Conservation (phyloP, 2,888 invertebrate genomes). For the Pyrocoelia pectoralis region DNA sequence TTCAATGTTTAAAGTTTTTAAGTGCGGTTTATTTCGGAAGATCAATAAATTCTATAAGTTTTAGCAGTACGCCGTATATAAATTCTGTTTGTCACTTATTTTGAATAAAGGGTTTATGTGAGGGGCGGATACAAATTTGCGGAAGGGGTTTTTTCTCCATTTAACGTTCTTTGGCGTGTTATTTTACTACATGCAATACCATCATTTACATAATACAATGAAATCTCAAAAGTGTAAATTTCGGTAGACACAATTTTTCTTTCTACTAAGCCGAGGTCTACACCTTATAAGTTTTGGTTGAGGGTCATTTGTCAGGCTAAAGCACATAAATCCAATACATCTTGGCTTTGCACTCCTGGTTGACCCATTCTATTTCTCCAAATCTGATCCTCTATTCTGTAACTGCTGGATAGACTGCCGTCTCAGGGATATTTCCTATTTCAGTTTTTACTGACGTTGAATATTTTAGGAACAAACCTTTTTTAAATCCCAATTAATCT, state of each 20-base stretch:
- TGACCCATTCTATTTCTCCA: conserved; percentile 27
- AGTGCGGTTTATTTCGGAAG: conserved; percentile 25
- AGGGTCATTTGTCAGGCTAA: conserved; percentile 57
- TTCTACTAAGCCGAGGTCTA: conserved; percentile 21
- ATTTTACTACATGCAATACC: too few species aligned
- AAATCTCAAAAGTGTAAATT: conserved; percentile 1
- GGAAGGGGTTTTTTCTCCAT: too few species aligned
- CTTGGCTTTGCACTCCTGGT: conserved; percentile 36
- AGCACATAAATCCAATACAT: conserved; percentile 57
- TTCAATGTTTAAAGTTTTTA: conserved; percentile 30
- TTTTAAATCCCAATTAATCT: conserved; percentile 4
- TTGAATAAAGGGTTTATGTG: background rate
- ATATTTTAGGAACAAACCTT: background rate
- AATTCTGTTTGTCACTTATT: background rate
- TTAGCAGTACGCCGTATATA: background rate
- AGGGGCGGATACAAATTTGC: background rate
- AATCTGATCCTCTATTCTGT: conserved; percentile 31
- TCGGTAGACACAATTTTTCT: conserved; percentile 22
- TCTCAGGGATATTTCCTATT: background rate
- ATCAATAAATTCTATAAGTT: conserved; percentile 1
- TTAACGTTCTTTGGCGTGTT: too few species aligned
- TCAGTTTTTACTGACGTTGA: background rate
- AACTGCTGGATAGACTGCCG: conserved; percentile 19
- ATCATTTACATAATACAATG: background rate
- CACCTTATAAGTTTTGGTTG: conserved; percentile 38